Evolutionary conservation across 2,797 vertebrate species (phyloP).

Genomic region (Enteromius treurensis): DNA sequence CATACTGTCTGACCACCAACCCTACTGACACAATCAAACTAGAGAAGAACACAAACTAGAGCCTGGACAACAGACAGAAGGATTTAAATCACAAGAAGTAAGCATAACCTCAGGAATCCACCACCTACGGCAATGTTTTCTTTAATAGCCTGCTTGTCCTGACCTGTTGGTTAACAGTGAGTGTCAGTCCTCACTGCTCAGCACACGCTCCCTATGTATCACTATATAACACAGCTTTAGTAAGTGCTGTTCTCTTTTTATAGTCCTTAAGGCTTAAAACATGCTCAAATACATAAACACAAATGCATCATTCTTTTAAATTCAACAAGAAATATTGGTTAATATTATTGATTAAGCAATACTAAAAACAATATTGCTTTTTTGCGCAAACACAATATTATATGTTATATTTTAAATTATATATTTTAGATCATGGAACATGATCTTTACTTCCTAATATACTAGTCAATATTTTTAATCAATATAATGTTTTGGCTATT

Average conservation of each 20-base stretch:
- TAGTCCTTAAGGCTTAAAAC: not conserved
- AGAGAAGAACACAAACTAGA: slow-evolving; percentile 5
- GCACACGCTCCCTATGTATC: not conserved
- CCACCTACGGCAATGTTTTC: not conserved
- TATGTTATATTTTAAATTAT: too few species aligned
- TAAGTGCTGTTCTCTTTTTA: not conserved
- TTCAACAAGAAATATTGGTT: not conserved
- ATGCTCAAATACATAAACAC: not conserved
- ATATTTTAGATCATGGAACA: too few species aligned
- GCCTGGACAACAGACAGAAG: not conserved
- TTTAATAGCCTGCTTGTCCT: slow-evolving; percentile 24
- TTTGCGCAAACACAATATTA: too few species aligned
- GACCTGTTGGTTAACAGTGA: slow-evolving; percentile 7
- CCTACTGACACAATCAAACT: not conserved
- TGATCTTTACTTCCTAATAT: too few species aligned
- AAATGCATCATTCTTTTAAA: not conserved
- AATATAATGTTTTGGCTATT: too few species aligned
- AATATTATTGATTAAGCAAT: too few species aligned
- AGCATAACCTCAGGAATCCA: slow-evolving; percentile 22
- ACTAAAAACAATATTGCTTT: too few species aligned
- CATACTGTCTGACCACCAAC: not conserved
- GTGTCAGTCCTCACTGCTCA: slow-evolving; percentile 7
- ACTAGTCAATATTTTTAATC: too few species aligned
- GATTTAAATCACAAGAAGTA: slow-evolving; percentile 3
- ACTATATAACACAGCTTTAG: not conserved